Conservation (phyloP, 2,888 invertebrate genomes). For the Tanypteryx hageni region DNA sequence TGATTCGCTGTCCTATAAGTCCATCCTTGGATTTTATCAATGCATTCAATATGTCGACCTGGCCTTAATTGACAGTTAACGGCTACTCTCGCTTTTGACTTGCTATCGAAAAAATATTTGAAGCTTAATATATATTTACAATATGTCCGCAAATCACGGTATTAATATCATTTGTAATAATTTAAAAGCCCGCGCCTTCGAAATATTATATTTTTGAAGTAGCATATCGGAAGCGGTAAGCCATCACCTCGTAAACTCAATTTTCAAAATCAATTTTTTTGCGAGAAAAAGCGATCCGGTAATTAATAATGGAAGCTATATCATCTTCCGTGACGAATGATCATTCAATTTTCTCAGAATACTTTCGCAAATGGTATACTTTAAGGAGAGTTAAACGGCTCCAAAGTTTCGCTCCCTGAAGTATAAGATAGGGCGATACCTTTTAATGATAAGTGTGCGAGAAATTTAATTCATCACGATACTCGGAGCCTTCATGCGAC, state of each 20-base stretch:
- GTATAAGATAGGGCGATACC: neutral
- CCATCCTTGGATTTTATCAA: too few relatives aligned
- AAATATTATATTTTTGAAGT: neutral
- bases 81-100: too few relatives aligned
- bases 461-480: constrained; percentile 42
- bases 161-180: too few relatives aligned
- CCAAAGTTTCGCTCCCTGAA: constrained; percentile 14
- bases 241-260: neutral
- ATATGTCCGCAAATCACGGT: too few relatives aligned
- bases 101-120: too few relatives aligned
- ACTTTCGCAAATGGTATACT: neutral
- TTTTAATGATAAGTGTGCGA: constrained; percentile 47
- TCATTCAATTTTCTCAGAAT: constrained; percentile 16
- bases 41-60: too few relatives aligned
- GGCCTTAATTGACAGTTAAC: too few relatives aligned
- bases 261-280: neutral
- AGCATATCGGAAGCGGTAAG: neutral
- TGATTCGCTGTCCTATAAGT: too few relatives aligned
- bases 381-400: neutral
- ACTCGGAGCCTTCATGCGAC: neutral
- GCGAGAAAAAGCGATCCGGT: neutral
- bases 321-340: neutral
- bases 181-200: too few relatives aligned
- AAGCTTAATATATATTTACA: too few relatives aligned
- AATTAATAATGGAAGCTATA: neutral